phyloP scores from a whole-genome alignment of 2,113 vertebrate genomes.

The Rhea pennata region DNA sequence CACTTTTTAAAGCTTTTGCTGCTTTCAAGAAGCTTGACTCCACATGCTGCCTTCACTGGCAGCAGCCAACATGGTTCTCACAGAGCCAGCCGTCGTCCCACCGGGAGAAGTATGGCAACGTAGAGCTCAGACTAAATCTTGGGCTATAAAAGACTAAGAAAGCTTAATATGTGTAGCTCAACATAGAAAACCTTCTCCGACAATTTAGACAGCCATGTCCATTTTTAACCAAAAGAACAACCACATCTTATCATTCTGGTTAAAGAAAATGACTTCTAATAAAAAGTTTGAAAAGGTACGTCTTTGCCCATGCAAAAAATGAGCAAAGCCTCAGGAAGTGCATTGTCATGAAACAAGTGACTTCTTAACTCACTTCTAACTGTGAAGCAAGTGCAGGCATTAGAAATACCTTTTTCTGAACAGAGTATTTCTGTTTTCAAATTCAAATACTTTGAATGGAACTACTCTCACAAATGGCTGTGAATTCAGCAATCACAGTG shows the following conservation, averaged over 20 bases:
- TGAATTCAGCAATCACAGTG: background rate
- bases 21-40: background rate
- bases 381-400: background rate
- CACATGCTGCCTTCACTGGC: background rate
- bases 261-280: background rate
- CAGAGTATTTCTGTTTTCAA: background rate
- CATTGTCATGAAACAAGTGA: background rate
- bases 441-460: background rate
- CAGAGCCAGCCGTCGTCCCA: accelerated
- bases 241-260: background rate
- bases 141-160: background rate
- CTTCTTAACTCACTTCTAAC: background rate
- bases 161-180: background rate
- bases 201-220: background rate
- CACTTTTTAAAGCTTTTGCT: background rate
- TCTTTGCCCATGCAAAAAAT: background rate
- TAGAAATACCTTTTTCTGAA: background rate
- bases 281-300: background rate
- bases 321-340: background rate
- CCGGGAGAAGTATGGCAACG: background rate
- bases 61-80: background rate
- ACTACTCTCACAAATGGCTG: background rate
- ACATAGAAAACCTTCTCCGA: background rate
- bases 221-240: background rate
- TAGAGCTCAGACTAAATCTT: background rate